Conservation (phyloP, 2,888 invertebrate species). For the Dryobota labecula region DNA sequence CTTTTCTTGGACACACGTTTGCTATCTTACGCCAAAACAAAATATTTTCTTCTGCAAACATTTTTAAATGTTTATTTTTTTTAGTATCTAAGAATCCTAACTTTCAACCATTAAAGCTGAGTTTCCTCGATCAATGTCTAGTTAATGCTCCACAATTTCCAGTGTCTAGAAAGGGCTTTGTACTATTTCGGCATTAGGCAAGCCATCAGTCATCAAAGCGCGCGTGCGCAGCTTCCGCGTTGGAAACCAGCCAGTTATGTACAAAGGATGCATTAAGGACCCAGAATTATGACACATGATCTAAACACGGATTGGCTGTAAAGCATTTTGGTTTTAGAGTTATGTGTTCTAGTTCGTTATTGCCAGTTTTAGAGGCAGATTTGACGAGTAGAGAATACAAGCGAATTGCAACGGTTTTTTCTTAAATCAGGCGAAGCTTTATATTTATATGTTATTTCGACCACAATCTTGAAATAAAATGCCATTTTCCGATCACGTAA, state of each 20-base stretch:
- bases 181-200: conserved; percentile 72
- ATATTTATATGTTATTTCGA: not conserved
- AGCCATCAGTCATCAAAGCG: conserved; percentile 71
- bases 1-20: too few relatives aligned
- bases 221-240: conserved; percentile 79
- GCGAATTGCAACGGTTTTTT: not conserved
- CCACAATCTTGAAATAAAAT: not conserved
- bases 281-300: conserved; percentile 76
- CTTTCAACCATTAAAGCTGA: conserved; percentile 28
- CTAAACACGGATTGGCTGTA: conserved; percentile 67
- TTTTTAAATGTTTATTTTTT: not conserved
- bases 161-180: conserved; percentile 63
- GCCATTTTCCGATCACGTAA: not conserved
- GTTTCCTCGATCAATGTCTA: conserved; percentile 43
- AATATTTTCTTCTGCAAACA: not conserved
- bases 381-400: conserved; percentile 16
- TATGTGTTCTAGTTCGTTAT: conserved; percentile 36
- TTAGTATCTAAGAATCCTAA: not conserved
- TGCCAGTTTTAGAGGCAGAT: conserved; percentile 30
- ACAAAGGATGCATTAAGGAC: conserved; percentile 83
- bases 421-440: not conserved
- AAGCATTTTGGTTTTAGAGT: conserved; percentile 47
- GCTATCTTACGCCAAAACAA: too few relatives aligned
- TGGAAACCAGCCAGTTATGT: conserved; percentile 81
- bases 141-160: conserved; percentile 51